Evolutionary conservation across 2,888 invertebrate genomes (phyloP), one percentile per base, ranked within the genome.

Genomic region (Griposia aprilina): DNA sequence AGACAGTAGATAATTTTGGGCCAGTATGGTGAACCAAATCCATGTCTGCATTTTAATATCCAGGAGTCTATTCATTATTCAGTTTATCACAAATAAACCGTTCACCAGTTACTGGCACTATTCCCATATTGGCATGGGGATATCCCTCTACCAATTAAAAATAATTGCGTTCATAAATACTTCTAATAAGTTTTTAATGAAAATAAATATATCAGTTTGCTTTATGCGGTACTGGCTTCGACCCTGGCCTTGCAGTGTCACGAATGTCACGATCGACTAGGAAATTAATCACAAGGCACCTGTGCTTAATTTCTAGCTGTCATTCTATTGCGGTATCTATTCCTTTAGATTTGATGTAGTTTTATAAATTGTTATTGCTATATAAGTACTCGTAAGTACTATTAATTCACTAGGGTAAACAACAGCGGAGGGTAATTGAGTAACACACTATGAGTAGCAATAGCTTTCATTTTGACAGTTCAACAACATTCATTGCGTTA

Each of bases 181-280:
- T 59, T 59, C 20, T 30, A 66, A 60, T 48, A 59, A 26, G 13
- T 48, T 62, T 41, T 52, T 30, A 59, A 81, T 77, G 7, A 36
- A 68, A 50, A 73, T 73, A 63, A 72, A 69, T 69, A 15, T 62
- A 57, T 41, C 13, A 55, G 30, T 1, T 60, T 17, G 55, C n/a
- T 70, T 30, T 52, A 45, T 36, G 57, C 50, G 30, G n/a, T 20
- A 62, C 50, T 73, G 66, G 50, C 15, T 70, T 59, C 74, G 70
- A 68, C 77, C 83, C 71, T 81, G 74, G 30, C 84, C 77, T 74
- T 83, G 65, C 52, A 20, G 8, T 69, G 70, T 65, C 71, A 74
- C 66, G 17, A 76, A 79, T 83, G 62, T 65, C 71, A 83, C 62
- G 73, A 80, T 52, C 84, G 66, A 62, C 60, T 62, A 59, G 60